phyloP scores from a whole-genome alignment of 2,797 vertebrate species.

The Clarias fuscus region DNA sequence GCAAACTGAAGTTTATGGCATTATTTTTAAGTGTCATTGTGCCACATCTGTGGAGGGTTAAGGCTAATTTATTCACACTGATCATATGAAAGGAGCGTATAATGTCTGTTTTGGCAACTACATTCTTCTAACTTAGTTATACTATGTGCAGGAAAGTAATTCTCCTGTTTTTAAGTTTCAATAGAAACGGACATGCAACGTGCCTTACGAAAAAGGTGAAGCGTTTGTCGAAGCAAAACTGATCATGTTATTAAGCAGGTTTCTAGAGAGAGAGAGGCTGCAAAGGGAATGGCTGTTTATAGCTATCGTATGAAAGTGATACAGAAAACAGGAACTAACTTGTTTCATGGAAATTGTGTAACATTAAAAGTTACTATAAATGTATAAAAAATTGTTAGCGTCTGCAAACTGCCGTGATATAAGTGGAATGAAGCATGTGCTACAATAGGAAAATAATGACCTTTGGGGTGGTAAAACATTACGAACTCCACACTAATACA shows the following conservation, averaged over 20 bases:
- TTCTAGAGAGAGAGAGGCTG: neutral
- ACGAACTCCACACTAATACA: neutral
- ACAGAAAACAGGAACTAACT: constrained; percentile 22
- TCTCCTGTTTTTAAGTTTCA: neutral
- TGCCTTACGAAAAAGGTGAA: neutral
- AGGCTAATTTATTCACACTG: neutral
- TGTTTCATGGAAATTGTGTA: neutral
- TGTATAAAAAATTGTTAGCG: neutral
- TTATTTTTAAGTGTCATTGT: neutral
- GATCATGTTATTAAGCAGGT: neutral
- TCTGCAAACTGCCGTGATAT: neutral
- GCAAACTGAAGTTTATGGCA: neutral
- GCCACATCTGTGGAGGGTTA: neutral
- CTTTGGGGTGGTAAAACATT: neutral
- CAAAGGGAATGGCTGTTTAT: neutral
- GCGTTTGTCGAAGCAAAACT: neutral
- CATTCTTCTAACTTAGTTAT: neutral
- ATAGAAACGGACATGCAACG: neutral
- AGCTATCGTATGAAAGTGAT: constrained; percentile 1
- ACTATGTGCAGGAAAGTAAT: no score
- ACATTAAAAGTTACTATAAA: neutral
- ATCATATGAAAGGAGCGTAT: neutral
- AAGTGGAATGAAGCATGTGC: neutral
- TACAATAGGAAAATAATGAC: neutral
- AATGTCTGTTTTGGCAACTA: neutral